These are phyloP conservation scores for Matsumurasca onukii DNA, from an alignment of 1,140 invertebrate species.

Conservation along the genomic window DNA sequence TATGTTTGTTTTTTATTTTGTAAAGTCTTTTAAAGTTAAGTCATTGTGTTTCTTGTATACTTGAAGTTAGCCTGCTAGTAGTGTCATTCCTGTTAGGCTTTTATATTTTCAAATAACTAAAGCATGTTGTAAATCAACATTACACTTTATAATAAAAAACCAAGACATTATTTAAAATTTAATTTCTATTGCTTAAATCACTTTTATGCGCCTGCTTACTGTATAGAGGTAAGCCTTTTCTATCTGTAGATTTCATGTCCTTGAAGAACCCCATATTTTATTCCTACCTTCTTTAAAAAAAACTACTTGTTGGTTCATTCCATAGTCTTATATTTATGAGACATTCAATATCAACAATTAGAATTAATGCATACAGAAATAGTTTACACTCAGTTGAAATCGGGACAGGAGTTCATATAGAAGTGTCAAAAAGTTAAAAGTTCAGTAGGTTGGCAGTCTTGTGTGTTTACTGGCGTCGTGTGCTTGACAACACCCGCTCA, in stretches of 20 bases:
- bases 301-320: neutral
- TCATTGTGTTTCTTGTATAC: too few relatives aligned
- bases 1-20: too few relatives aligned
- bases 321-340: neutral
- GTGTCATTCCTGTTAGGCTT: too few relatives aligned
- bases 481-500: slow-evolving; percentile 54
- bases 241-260: neutral
- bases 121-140: too few relatives aligned
- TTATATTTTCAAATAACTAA: too few relatives aligned
- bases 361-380: neutral
- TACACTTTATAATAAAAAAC: too few relatives aligned
- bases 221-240: neutral
- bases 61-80: too few relatives aligned
- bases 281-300: neutral
- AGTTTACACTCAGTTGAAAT: neutral
- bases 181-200: too few relatives aligned
- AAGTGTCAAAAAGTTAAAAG: slow-evolving; percentile 1
- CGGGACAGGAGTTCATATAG: neutral
- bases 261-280: neutral
- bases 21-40: too few relatives aligned
- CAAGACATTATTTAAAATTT: neutral
- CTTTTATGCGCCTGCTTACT: too few relatives aligned
- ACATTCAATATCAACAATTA: neutral
- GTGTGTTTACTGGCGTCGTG: slow-evolving; percentile 21
- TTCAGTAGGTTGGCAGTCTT: slow-evolving; percentile 9